phyloP scores from a whole-genome alignment of 2,797 vertebrate species.

The Merluccius polli region DNA sequence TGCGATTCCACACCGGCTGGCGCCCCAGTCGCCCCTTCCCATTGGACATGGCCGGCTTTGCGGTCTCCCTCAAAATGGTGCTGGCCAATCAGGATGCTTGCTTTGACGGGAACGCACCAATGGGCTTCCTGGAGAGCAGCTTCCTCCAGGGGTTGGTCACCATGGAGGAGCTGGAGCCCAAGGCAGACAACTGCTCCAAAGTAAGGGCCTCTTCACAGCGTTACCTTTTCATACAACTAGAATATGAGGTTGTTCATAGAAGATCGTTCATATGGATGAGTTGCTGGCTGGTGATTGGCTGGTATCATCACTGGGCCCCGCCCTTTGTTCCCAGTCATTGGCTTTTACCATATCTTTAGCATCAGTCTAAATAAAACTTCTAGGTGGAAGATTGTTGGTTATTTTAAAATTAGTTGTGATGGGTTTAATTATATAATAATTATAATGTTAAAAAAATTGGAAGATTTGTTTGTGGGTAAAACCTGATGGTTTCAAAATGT shows the following conservation, averaged over 20 bases:
- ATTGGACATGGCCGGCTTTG: conserved; percentile 90
- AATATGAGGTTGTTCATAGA: too few species aligned
- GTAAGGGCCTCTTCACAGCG: conserved; percentile 47
- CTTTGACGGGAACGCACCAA: conserved; percentile 82
- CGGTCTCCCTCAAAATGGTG: conserved; percentile 79
- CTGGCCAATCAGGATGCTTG: conserved; percentile 75
- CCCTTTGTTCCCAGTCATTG: background rate
- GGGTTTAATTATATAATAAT: background rate
- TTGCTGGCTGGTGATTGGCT: background rate
- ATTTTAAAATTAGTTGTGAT: background rate
- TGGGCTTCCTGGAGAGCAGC: conserved; percentile 90
- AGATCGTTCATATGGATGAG: background rate
- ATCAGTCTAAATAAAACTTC: background rate
- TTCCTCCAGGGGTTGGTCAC: conserved; percentile 84
- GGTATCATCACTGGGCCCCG: background rate
- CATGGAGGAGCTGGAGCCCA: conserved; percentile 85
- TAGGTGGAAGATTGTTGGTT: background rate
- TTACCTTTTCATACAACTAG: too few species aligned
- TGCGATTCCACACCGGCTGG: conserved; percentile 90
- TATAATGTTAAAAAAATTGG: too few species aligned
- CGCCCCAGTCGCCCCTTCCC: conserved; percentile 88
- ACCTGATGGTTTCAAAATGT: background rate
- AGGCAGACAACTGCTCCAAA: conserved; percentile 86
- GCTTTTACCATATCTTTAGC: background rate
- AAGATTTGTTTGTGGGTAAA: background rate